Evolutionary conservation across 2,797 vertebrate species (phyloP).

Genomic region (Protosalanx chinensis): DNA sequence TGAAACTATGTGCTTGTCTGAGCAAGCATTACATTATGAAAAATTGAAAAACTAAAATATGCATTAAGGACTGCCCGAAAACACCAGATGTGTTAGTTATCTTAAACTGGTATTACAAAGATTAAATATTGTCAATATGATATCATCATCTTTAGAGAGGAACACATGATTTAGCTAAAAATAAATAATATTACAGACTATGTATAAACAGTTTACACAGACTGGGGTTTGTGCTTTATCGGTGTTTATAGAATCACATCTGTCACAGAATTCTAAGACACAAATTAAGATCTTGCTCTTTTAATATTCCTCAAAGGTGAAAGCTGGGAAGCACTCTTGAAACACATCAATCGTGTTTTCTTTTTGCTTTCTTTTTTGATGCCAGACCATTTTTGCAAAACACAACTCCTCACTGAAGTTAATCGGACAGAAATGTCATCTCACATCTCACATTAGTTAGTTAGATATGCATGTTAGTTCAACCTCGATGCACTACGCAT

Average conservation of each 20-base stretch:
- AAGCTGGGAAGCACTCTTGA: conserved; percentile 6
- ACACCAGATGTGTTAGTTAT: no score
- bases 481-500: no score
- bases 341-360: conserved; percentile 4
- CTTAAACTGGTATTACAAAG: not conserved
- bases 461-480: no score
- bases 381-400: conserved; percentile 6
- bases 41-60: not conserved
- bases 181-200: not conserved
- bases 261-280: not conserved
- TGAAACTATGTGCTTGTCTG: not conserved
- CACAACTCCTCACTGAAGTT: not conserved
- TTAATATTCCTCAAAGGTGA: conserved; percentile 3
- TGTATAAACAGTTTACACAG: not conserved
- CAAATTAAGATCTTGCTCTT: not conserved
- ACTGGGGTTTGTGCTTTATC: conserved; percentile 10
- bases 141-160: not conserved
- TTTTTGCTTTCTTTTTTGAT: conserved; percentile 2
- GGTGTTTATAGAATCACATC: conserved; percentile 16
- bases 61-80: not conserved
- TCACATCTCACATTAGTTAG: no score
- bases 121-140: not conserved
- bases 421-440: no score
- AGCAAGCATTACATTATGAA: not conserved
- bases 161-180: not conserved